Evolutionary conservation across 2,797 vertebrate genomes (phyloP), one percentile per base, ranked within the genome.

Genomic region (Sorex maritimensis): DNA sequence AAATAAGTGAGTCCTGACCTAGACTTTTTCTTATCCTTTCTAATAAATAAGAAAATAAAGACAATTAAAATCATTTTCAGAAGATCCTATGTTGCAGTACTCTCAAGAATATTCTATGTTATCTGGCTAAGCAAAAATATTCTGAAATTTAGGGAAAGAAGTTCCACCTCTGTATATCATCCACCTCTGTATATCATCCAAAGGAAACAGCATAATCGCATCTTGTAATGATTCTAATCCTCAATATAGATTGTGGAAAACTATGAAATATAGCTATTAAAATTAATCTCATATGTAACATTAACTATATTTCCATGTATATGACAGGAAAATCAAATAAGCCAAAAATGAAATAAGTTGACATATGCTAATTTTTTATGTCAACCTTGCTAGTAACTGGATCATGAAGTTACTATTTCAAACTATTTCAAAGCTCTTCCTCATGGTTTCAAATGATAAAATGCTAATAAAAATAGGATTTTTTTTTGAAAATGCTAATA

Each of bases 301-400:
- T 73, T 75, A 78, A 67, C 38, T 55, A 55, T 94, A 10, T 80
- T 86, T 88, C 75, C 69, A 49, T 65, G 61, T 17, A 73, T 11
- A 79, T 74, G 84, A 88, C 17, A 68, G 71, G 14, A 88, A 95
- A 96, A 93, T 24, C 6, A 55, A 69, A 73, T 73, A 83, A 41
- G 44, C 89, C 86, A 86, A 90, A 91, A 52, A 73, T 44, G 26
- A 88, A 96, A 72, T 81, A 24, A 73, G 2, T 21, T 10, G 55
- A 75, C 30, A 71, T 1, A 52, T 79, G 23, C 2, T 61, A 65
- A 15, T 34, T 78, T 92, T 61, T 23, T 34, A 34, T 34, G 34
- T 34, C 34, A 34, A 34, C 34, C 34, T 34, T 34, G 34, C 34
- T 34, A 34, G 34, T 34, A 34, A 34, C 34, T 34, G 34, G 34